Evolutionary conservation across 2,797 vertebrate species (phyloP), one percentile per base, ranked within the genome.

Genomic region (Tapirus indicus): DNA sequence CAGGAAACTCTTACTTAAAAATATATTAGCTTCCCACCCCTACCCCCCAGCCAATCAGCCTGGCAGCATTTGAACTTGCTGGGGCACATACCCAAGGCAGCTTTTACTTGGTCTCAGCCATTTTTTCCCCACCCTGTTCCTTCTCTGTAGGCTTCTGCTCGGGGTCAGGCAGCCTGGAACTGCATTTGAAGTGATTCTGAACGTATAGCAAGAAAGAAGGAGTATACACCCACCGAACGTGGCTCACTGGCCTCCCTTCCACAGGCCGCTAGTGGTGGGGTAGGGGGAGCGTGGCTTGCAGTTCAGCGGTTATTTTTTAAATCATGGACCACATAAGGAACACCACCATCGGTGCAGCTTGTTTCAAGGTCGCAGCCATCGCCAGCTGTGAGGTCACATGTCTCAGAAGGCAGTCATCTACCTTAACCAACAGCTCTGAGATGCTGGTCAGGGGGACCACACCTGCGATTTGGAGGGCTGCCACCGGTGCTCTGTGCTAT

Each of bases 1-100:
- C 91, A 87, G 91, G 89, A 97, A 96, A 92, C 80, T 77, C 60
- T 92, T 92, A 85, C 68, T 95, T 18, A 88, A 93, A 97, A 91
- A 84, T 93, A 47, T n/a, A 88, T 87, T 89, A 89, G 56, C 16
- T 29, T 89, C 44, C 91, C 29, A 56, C 49, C 27, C n/a, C 56
- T 66, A 14, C 18, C n/a, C 44, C 32, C 52, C 20, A 64, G 68
- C 88, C 89, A 90, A 12, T 93, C 52, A 95, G 56, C 72, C 60
- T 18, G 66, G 69, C 54, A 95, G 77, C 71, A 29, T 80, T 85
- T 88, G 72, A 97, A 93, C 95, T 97, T 96, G 74, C 69, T 87
- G 62, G 60, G 66, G 71, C 47, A 88, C 79, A 44, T 87, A 82
- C 9, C 47, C 35, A 79, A 91, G 91, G 80, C 35, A 88, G 66